Base-by-base conservation (phyloP, 2,113 vertebrate genomes). In the Pachyramphus minor region DNA sequence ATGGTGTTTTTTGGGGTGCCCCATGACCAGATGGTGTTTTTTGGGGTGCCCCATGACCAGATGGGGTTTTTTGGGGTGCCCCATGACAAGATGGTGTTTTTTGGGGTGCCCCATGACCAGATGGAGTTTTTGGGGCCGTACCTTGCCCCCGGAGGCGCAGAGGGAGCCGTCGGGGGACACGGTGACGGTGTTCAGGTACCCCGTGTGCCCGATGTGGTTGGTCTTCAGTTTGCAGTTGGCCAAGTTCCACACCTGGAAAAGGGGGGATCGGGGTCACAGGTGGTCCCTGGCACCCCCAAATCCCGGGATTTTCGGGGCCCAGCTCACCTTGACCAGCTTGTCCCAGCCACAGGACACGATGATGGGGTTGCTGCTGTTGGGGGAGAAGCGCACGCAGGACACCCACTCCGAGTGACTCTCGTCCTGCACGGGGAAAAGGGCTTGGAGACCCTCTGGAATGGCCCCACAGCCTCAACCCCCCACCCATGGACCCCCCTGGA, bases 321-420 rank as follows among this genome's bases (percentile, higher is more conserved):
- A 8, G n/a, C 58, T 96, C 94, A 99, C 99, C 98, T 99, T 99
- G 64, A 99, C 99, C 98, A 99, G 97, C 90, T 99, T 99, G 97
- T 99, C 99, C 99, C 99, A 99, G 72, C 99, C 99, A 4, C 99
- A 99, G 89, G 99, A 99, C n/a, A 99, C 99, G 14, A 99, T 99
- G 97, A 99, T 99, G 93, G 99, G 99, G 97, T 99, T 99, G 98
- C 98, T 99, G 98, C 99, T 99, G 97, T 99, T 99, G 41, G 99
- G 99, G 13, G 99, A 99, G 97, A 99, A 99, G 17, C 99, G 98
- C 28, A 99, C 99, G 4, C 99, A 99, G 5, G 99, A 99, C 17
- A 98, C 98, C 99, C 99, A 99, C 85, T 99, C 99, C 6, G 98
- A 98, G 88, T 99, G 99, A 84, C 99, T 98, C 96, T 99, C 99